Evolutionary conservation across 2,113 vertebrate species (phyloP), one percentile per base, ranked within the genome.

Genomic region (Nansenia antarctica): DNA sequence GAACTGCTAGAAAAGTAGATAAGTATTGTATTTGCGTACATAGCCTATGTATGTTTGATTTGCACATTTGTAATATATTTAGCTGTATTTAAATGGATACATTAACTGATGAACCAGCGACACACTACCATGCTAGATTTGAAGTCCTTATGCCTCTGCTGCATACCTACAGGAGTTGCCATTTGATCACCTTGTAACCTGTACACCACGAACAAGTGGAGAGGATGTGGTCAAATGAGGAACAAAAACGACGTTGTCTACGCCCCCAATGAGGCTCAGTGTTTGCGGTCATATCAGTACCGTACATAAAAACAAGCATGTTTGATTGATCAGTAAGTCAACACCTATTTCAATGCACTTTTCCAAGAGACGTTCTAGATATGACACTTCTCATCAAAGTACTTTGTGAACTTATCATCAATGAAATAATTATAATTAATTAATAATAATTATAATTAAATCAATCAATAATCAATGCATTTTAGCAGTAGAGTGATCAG

Each of bases 1-100:
- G 60, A 74, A 61, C 60, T 9, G 20, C 8, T 59, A 49, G 49
- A 54, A 66, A 66, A 62, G n/a, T 7, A 78, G 9, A 57, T 68
- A 75, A 73, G 35, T 65, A 32, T 54, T 74, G 37, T 47, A 47
- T 47, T 14, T 49, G 18, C 77, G 74, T 85, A 82, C 75, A 78
- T 74, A 76, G 80, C 70, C 45, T 78, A 79, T 78, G 47, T 68
- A 72, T 73, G 71, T 86, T 53, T 76, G 62, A 89, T 92, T 92
- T 92, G 92, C 91, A 93, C 91, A 90, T 74, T 78, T 88, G 69
- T 90, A 90, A 88, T 84, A 86, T 88, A 73, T 81, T 70, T 86
- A 74, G 73, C 62, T 72, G 74, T 76, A 45, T 84, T 37, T 67
- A 81, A 69, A 65, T 63, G 29, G 18, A 70, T 75, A 82, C 59